These are phyloP conservation scores for Caenorhabditis virilis DNA, from an alignment of 2,888 invertebrate genomes.

Conservation along the genomic window DNA sequence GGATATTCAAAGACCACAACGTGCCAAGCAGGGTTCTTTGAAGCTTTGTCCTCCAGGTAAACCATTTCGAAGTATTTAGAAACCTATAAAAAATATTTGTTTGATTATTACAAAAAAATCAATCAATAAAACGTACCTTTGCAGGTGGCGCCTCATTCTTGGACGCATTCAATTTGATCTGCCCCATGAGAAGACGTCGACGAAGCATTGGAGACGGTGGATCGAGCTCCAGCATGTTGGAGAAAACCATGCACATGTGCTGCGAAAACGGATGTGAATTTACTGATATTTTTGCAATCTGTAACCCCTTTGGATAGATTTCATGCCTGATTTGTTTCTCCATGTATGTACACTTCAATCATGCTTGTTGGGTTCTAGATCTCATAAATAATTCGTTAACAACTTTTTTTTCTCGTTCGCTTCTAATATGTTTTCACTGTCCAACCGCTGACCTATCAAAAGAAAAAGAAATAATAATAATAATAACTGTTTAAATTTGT, in stretches of 20 bases:
- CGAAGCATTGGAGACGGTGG: constrained; percentile 26
- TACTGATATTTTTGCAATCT: constrained; percentile 44
- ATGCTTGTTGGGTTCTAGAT: constrained; percentile 44
- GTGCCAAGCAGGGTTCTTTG: constrained; percentile 41
- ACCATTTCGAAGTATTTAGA: background rate
- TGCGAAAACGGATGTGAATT: constrained; percentile 50
- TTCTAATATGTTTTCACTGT: background rate
- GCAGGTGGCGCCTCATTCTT: constrained; percentile 49
- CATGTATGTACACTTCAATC: constrained; percentile 30
- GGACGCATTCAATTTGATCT: constrained; percentile 50
- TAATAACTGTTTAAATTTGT: too few relatives aligned
- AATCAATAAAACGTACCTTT: constrained; percentile 10
- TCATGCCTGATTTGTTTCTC: background rate
- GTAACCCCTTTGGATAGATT: constrained; percentile 44
- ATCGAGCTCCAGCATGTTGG: constrained; percentile 17
- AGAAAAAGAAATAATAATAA: too few relatives aligned
- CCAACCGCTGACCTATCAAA: too few relatives aligned
- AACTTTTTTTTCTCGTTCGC: constrained; percentile 3
- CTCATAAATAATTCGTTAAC: constrained; percentile 44
- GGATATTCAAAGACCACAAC: constrained; percentile 26
- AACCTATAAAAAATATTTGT: background rate
- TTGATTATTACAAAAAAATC: background rate
- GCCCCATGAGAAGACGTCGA: constrained; percentile 48
- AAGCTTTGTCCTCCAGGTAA: constrained; percentile 54
- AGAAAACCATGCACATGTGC: constrained; percentile 39